These are phyloP conservation scores for Anas flavirostris DNA, from an alignment of 2,797 vertebrate species.

Conservation along the genomic window DNA sequence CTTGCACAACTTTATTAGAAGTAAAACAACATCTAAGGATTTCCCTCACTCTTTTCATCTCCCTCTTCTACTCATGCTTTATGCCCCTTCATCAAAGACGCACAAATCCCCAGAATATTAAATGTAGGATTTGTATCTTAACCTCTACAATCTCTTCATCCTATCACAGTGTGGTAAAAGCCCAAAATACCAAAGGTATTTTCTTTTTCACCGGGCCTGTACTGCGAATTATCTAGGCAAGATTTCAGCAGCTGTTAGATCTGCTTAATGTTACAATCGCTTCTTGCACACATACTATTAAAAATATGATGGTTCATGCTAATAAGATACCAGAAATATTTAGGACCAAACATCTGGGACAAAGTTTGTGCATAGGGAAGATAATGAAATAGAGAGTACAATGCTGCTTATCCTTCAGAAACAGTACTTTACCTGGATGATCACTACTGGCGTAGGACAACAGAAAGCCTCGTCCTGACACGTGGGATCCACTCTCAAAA, in stretches of 20 bases:
- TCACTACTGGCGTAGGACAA: conserved; percentile 85
- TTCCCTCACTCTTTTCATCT: not conserved
- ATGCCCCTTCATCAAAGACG: not conserved
- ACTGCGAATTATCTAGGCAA: not conserved
- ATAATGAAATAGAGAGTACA: not conserved
- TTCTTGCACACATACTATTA: not conserved
- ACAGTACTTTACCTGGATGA: conserved; percentile 81
- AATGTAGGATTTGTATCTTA: not conserved
- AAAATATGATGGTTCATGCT: not conserved
- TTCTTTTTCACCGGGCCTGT: not conserved
- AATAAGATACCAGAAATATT: not conserved
- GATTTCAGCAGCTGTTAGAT: not conserved
- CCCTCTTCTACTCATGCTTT: not conserved
- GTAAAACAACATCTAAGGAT: not conserved
- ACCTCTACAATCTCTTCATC: not conserved
- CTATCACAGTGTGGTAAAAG: not conserved
- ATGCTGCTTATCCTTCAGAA: not conserved
- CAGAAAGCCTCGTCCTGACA: conserved; percentile 87
- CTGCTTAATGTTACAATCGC: not conserved
- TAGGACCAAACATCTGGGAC: not conserved
- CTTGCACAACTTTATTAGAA: not conserved
- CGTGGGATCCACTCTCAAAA: conserved; percentile 83
- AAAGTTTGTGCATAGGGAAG: not conserved
- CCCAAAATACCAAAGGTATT: not conserved
- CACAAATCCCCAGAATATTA: not conserved